Conservation (phyloP, 2,888 invertebrate genomes). For the Eupeodes latifasciatus region DNA sequence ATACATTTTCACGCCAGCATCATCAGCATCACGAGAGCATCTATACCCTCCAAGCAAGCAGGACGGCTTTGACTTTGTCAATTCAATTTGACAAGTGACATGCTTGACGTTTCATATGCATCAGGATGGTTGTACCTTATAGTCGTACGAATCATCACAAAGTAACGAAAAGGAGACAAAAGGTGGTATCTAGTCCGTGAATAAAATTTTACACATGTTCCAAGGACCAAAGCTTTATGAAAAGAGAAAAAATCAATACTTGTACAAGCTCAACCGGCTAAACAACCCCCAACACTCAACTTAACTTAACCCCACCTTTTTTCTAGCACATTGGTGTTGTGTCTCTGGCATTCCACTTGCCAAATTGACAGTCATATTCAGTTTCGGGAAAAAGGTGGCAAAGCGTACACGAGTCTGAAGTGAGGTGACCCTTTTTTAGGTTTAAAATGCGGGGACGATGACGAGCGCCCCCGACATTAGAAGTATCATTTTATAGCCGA, state of each 20-base stretch:
- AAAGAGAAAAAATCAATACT: slow-evolving; percentile 59
- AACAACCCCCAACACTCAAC: slow-evolving; percentile 24
- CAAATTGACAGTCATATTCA: slow-evolving; percentile 47
- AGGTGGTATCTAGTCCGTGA: slow-evolving; percentile 15
- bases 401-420: slow-evolving; percentile 48
- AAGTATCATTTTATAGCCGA: slow-evolving; percentile 49
- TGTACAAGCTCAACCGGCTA: slow-evolving; percentile 15
- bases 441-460: not conserved
- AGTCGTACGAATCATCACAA: no score
- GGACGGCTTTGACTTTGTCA: slow-evolving; percentile 40
- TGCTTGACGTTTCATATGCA: slow-evolving; percentile 39
- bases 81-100: slow-evolving; percentile 68
- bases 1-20: slow-evolving; percentile 38
- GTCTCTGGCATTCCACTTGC: slow-evolving; percentile 13
- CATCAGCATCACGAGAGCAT: not conserved
- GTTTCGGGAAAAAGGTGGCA: slow-evolving; percentile 45
- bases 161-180: not conserved
- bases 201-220: slow-evolving; percentile 50
- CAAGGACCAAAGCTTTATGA: not conserved
- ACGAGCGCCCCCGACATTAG: slow-evolving; percentile 40
- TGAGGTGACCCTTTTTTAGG: slow-evolving; percentile 38
- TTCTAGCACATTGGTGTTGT: not conserved
- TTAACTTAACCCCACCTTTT: not conserved
- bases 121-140: not conserved
- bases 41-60: not conserved